Percentiles rank a stretch among this genome's conserved stretches.
These are phyloP conservation scores for Puntigrus tetrazona DNA, from an alignment of 2,113 vertebrate genomes.

Conservation along the genomic window DNA sequence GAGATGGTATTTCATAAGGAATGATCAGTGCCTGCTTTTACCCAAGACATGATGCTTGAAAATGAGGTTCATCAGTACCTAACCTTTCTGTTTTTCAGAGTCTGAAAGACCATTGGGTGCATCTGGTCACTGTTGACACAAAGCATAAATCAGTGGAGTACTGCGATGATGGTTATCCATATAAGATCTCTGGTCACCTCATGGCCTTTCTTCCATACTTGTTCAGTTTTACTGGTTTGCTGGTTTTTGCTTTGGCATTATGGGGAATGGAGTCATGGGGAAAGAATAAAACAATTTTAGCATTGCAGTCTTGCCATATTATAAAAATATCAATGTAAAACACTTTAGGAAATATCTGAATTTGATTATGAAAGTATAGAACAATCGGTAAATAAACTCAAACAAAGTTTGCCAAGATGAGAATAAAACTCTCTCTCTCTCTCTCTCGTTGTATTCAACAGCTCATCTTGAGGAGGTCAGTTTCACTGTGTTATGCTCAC, in stretches of 20 bases:
- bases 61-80: too few species aligned
- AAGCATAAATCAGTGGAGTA: too few species aligned
- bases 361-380: not conserved
- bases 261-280: not conserved
- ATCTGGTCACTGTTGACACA: too few species aligned
- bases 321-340: not conserved
- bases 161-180: too few species aligned
- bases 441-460: constrained; percentile 1
- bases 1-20: too few species aligned
- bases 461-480: constrained; percentile 59
- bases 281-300: not conserved
- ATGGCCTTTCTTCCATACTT: not conserved
- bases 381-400: not conserved
- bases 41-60: too few species aligned
- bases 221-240: not conserved
- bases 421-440: not conserved
- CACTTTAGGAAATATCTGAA: not conserved
- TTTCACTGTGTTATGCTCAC: constrained; percentile 71
- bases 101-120: too few species aligned
- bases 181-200: too few species aligned
- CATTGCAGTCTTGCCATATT: not conserved
- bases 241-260: not conserved
- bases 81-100: too few species aligned
- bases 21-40: too few species aligned
- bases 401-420: not conserved